These are phyloP conservation scores for Deroptyus accipitrinus DNA, from an alignment of 2,113 vertebrate species.

Conservation along the genomic window DNA sequence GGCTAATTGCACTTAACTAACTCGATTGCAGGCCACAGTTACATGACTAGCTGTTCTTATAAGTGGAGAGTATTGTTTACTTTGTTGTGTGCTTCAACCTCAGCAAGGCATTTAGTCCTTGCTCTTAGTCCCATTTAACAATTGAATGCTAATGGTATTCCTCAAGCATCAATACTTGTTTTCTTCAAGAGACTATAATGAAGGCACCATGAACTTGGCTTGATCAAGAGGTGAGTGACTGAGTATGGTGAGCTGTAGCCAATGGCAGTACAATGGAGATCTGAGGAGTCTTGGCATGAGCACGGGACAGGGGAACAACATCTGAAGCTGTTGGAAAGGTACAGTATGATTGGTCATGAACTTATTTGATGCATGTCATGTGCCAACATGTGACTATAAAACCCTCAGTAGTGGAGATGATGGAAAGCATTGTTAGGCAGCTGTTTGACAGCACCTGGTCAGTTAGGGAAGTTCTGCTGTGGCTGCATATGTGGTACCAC, in stretches of 20 bases:
- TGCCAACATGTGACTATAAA: not conserved
- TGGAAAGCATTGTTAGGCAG: not conserved
- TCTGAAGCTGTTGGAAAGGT: not conserved
- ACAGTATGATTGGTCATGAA: not conserved
- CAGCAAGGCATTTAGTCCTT: not conserved
- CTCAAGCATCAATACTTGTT: not conserved
- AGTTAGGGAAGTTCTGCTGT: not conserved
- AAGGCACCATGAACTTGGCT: not conserved
- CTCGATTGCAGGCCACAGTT: not conserved
- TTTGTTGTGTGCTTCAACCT: not conserved
- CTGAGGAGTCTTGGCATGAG: too few species aligned
- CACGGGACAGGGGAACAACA: not conserved
- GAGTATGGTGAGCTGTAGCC: not conserved
- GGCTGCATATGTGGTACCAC: not conserved
- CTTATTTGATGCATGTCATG: not conserved
- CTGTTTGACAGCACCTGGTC: not conserved
- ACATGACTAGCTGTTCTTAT: not conserved
- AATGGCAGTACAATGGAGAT: not conserved
- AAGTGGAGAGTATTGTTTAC: not conserved
- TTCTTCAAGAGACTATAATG: not conserved
- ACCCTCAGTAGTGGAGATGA: not conserved
- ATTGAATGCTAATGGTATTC: not conserved
- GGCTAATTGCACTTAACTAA: not conserved
- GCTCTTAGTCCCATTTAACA: not conserved
- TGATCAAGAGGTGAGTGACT: not conserved